A percentile compares a stretch with the other conserved stretches of the same genome.
Conservation (phyloP, 2,888 invertebrate genomes). For the Agrilus cyanescens region DNA sequence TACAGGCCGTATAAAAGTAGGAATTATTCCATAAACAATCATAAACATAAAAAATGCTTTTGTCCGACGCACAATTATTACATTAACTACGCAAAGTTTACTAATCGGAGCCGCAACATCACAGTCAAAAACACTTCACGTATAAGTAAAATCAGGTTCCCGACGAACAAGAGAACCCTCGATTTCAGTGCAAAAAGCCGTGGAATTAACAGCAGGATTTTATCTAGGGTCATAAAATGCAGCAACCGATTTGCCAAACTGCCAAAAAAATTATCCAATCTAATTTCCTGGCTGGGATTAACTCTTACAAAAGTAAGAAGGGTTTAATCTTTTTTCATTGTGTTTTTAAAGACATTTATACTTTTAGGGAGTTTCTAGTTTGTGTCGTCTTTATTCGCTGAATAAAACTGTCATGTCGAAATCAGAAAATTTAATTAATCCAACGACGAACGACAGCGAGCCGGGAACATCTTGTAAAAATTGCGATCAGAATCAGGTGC, state of each 20-base stretch:
- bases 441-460: background rate
- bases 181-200: background rate
- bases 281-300: conserved; percentile 23
- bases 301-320: conserved; percentile 24
- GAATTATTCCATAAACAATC: too few species aligned
- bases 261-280: conserved; percentile 20
- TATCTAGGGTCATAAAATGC: conserved; percentile 20
- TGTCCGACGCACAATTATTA: too few species aligned
- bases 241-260: conserved; percentile 20
- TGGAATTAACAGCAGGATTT: conserved; percentile 11
- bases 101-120: too few species aligned
- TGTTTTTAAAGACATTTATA: background rate
- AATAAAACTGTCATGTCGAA: background rate
- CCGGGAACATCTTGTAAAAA: conserved; percentile 1
- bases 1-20: too few species aligned
- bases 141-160: background rate
- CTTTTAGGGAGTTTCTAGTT: conserved; percentile 9
- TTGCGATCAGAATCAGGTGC: conserved; percentile 17
- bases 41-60: too few species aligned
- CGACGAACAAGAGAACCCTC: background rate
- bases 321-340: background rate
- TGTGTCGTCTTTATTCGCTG: conserved; percentile 5
- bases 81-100: too few species aligned
- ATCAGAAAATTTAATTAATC: background rate
- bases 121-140: too few species aligned